A percentile compares a stretch with the other conserved stretches of the same genome.
These are phyloP conservation scores for Muscina levida DNA, from an alignment of 2,888 invertebrate genomes.

Conservation along the genomic window DNA sequence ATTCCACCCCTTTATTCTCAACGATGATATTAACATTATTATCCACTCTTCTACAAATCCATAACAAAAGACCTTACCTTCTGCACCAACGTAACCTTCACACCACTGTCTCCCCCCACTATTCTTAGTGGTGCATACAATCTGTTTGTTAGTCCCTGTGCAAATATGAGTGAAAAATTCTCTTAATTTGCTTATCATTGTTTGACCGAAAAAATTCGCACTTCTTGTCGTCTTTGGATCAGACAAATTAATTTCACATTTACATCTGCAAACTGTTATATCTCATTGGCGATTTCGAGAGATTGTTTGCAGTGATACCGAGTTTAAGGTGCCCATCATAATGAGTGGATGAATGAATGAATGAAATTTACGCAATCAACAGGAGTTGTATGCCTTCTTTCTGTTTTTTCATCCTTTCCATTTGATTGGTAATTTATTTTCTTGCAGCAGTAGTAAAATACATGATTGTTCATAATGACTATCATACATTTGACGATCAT, in stretches of 20 bases:
- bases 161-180: neutral
- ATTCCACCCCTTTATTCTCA: too few relatives aligned
- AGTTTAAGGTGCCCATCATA: constrained; percentile 19
- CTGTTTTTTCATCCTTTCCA: constrained; percentile 2
- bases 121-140: neutral
- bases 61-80: too few relatives aligned
- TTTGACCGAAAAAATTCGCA: constrained; percentile 28
- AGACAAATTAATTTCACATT: constrained; percentile 44
- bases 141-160: neutral
- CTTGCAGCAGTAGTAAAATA: constrained; percentile 18
- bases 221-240: constrained; percentile 24
- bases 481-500: constrained; percentile 4
- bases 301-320: constrained; percentile 17
- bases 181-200: constrained; percentile 47
- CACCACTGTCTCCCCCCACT: neutral
- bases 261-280: constrained; percentile 1
- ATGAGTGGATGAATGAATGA: neutral
- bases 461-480: constrained; percentile 20
- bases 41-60: too few relatives aligned
- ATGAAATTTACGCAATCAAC: constrained; percentile 36
- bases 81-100: too few relatives aligned
- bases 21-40: too few relatives aligned
- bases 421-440: constrained; percentile 22
- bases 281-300: neutral
- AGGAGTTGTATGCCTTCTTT: too few relatives aligned